Evolutionary conservation across 2,797 vertebrate species (phyloP).

Genomic region (Catamblyrhynchus diadema): DNA sequence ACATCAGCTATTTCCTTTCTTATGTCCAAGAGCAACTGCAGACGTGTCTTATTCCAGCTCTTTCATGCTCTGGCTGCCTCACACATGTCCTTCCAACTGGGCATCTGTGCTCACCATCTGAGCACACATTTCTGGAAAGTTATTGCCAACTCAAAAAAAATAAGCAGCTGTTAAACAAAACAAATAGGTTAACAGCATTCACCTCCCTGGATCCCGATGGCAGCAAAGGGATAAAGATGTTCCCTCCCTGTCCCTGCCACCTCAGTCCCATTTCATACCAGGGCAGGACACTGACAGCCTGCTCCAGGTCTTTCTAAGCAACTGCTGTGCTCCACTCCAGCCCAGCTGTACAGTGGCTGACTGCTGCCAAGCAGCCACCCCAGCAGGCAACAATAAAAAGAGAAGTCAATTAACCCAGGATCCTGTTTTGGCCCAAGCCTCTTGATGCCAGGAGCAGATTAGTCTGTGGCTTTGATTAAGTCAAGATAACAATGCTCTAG

Average conservation of each 20-base stretch:
- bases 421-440: not conserved
- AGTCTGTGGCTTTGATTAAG: constrained; percentile 26
- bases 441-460: constrained; percentile 61
- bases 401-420: constrained; percentile 62
- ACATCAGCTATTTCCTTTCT: constrained; percentile 40
- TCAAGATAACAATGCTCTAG: not conserved
- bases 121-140: not conserved
- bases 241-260: not conserved
- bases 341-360: not conserved
- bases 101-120: constrained; percentile 44
- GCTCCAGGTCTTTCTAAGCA: constrained; percentile 10
- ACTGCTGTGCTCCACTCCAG: constrained; percentile 16
- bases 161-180: not conserved
- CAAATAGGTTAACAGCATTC: not conserved
- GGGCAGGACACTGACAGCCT: not conserved
- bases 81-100: not conserved
- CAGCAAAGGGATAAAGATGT: not conserved
- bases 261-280: not conserved
- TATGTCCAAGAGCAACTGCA: not conserved
- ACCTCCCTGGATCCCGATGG: not conserved
- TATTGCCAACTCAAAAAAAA: not conserved
- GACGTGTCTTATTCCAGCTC: not conserved
- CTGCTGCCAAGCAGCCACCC: constrained; percentile 17
- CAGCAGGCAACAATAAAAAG: constrained; percentile 41
- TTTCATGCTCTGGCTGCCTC: not conserved